Percentiles rank a stretch among this genome's conserved stretches.
Conservation (phyloP, 1,140 invertebrate species). For the Anastatus disparis region DNA sequence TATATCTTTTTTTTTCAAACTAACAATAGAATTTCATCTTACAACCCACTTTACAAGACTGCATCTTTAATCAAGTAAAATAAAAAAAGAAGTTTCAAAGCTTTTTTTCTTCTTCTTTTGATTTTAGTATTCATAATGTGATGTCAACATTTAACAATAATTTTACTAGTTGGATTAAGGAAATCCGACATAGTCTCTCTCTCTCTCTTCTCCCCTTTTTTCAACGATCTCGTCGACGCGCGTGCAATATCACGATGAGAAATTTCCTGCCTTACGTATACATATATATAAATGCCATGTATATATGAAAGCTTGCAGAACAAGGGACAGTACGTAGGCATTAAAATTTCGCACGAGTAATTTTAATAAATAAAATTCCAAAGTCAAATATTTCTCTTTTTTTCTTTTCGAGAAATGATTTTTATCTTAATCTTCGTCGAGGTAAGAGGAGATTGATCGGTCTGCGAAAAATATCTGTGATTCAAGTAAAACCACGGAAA, state of each 20-base stretch:
- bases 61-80: constrained; percentile 35
- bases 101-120: not conserved
- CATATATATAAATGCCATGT: too few relatives aligned
- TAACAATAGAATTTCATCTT: constrained; percentile 19
- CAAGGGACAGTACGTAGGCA: constrained; percentile 11
- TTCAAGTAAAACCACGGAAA: constrained; percentile 35
- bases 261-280: constrained; percentile 3
- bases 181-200: constrained; percentile 20
- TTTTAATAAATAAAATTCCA: constrained; percentile 49
- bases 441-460: constrained; percentile 50
- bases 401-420: constrained; percentile 38
- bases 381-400: too few relatives aligned
- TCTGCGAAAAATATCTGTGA: constrained; percentile 51
- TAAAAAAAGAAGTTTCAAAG: constrained; percentile 17
- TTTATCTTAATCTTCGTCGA: constrained; percentile 28
- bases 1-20: not conserved
- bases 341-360: constrained; percentile 27
- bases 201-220: constrained; percentile 34
- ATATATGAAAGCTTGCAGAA: not conserved
- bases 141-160: constrained; percentile 19
- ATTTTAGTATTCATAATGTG: constrained; percentile 20
- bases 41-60: not conserved
- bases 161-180: constrained; percentile 24
- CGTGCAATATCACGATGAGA: constrained; percentile 8
- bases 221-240: constrained; percentile 20